These are phyloP conservation scores for Pseudomyrmex dendroicus DNA, from an alignment of 1,140 invertebrate species.

Conservation along the genomic window DNA sequence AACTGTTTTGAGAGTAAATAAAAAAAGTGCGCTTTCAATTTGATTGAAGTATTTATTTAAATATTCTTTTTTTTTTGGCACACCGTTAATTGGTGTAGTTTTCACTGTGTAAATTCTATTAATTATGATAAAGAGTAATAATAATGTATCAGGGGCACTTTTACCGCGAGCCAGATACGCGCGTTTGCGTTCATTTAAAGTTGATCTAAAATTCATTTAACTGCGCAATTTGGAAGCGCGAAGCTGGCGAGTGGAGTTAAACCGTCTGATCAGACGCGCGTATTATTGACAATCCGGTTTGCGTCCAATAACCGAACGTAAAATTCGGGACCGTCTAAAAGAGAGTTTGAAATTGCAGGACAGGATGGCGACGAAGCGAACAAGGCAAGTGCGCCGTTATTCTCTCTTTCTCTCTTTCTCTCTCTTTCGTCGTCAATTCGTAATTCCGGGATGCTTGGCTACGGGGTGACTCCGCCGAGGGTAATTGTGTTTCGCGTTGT, in stretches of 20 bases:
- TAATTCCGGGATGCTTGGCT: slow-evolving; percentile 66
- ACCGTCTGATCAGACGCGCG: slow-evolving; percentile 14
- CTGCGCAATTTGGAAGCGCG: slow-evolving; percentile 19
- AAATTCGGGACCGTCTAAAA: slow-evolving; percentile 51
- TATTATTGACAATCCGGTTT: slow-evolving; percentile 45
- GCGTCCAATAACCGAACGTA: slow-evolving; percentile 50
- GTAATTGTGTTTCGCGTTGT: slow-evolving; percentile 72
- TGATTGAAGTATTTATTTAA: slow-evolving; percentile 16
- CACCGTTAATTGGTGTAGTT: background rate
- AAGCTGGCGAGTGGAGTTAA: slow-evolving; percentile 39
- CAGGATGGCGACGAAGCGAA: slow-evolving; percentile 6
- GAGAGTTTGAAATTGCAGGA: slow-evolving; percentile 51
- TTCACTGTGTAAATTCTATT: background rate
- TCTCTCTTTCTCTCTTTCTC: background rate
- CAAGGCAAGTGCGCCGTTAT: slow-evolving; percentile 9
- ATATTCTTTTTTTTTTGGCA: background rate
- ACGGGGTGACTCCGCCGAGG: slow-evolving; percentile 63
- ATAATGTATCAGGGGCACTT: slow-evolving; percentile 7
- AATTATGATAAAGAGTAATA: background rate
- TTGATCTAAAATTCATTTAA: slow-evolving; percentile 19
- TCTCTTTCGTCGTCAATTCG: slow-evolving; percentile 60
- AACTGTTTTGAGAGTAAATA: background rate
- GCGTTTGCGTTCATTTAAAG: background rate
- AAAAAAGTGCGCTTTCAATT: slow-evolving; percentile 5
- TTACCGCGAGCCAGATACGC: background rate